A percentile compares a stretch with the other conserved stretches of the same genome.
Conservation (phyloP, 2,113 vertebrate species). For the Phaethornis superciliosus region DNA sequence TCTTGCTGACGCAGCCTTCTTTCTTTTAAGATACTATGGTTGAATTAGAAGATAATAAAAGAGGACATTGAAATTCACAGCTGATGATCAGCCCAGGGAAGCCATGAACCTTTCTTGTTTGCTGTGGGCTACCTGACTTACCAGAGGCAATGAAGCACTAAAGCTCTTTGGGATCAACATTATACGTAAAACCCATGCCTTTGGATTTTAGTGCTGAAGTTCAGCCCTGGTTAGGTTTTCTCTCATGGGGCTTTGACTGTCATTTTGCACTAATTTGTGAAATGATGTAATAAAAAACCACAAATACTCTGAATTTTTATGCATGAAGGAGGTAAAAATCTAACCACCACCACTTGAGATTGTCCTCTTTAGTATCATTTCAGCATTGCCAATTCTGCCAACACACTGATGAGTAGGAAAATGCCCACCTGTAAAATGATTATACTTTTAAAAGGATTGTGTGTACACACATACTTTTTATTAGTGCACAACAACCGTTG, state of each 20-base stretch:
- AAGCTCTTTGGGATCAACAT: neutral
- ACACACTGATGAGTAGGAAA: neutral
- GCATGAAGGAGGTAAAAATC: neutral
- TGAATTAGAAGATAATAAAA: neutral
- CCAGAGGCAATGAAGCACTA: neutral
- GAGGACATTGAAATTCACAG: neutral
- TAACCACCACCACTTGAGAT: too few species aligned
- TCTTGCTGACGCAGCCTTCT: neutral
- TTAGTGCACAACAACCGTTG: neutral
- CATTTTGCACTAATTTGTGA: neutral
- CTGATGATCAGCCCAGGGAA: neutral
- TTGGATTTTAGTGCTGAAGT: neutral
- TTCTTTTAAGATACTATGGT: neutral
- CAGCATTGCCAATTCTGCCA: neutral
- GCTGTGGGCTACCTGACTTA: neutral
- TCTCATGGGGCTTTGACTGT: accelerated
- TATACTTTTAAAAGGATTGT: neutral
- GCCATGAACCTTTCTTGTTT: neutral
- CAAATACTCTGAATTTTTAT: neutral
- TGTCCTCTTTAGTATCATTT: neutral
- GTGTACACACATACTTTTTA: neutral
- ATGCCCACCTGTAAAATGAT: neutral
- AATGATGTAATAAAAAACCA: neutral
- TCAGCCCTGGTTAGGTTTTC: neutral
- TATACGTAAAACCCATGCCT: neutral